Evolutionary conservation across 2,888 invertebrate species (phyloP).

Genomic region (Rhagonycha fulva): DNA sequence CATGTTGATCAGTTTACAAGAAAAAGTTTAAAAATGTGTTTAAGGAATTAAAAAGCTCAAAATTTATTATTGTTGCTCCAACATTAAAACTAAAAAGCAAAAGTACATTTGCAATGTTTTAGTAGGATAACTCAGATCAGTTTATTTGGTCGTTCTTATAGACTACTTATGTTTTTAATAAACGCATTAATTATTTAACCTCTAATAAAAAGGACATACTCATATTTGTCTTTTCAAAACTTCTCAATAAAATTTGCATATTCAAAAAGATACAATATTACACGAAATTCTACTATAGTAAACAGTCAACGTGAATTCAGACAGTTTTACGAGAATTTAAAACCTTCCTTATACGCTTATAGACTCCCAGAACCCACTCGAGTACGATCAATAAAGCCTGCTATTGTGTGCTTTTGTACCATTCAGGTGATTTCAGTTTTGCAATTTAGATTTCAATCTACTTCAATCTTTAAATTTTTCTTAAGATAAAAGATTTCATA

Average conservation of each 20-base stretch:
- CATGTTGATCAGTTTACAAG: not conserved
- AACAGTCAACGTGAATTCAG: conserved; percentile 40
- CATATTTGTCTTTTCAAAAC: not conserved
- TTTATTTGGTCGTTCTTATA: not conserved
- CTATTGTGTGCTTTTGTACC: conserved; percentile 40
- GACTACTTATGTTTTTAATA: not conserved
- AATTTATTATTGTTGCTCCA: not conserved
- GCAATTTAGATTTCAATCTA: conserved; percentile 31
- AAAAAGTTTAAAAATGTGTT: not conserved
- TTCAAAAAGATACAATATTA: conserved; percentile 34
- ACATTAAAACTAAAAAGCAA: not conserved
- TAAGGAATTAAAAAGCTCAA: not conserved
- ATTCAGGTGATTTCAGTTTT: conserved; percentile 36
- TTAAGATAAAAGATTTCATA: conserved; percentile 29
- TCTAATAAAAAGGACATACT: not conserved
- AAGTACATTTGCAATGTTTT: not conserved
- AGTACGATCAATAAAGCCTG: conserved; percentile 44
- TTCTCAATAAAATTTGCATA: not conserved
- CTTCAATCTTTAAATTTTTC: conserved; percentile 28
- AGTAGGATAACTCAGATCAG: not conserved
- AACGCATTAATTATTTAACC: not conserved
- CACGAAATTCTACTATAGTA: conserved; percentile 37
- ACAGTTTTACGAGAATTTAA: conserved; percentile 49
- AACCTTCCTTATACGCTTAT: conserved; percentile 46
- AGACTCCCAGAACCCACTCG: conserved; percentile 45